phyloP scores from a whole-genome alignment of 92 coral and sea anemone genomes.

The Phymanthus crucifer region DNA sequence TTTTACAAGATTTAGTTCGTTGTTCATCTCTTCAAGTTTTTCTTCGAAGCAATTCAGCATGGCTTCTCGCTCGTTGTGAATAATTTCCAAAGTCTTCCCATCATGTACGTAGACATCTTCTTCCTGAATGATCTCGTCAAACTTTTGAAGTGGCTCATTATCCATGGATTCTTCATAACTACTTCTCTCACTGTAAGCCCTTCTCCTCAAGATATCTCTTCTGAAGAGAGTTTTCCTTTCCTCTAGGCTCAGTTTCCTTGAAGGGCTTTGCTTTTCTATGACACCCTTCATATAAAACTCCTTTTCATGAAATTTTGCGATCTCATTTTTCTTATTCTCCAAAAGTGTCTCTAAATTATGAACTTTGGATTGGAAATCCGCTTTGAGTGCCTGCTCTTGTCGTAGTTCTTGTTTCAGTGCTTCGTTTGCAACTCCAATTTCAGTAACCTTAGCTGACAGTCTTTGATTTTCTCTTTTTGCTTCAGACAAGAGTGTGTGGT shows the following conservation, averaged over 20 bases:
- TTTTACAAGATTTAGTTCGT: constrained; percentile 15
- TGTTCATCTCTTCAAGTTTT: constrained; percentile 19
- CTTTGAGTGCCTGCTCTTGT: neutral
- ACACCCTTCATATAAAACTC: neutral
- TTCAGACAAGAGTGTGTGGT: constrained; percentile 50
- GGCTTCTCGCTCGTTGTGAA: constrained; percentile 10
- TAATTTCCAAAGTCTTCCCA: neutral
- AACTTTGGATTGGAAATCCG: constrained; percentile 16
- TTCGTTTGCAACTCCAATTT: constrained; percentile 26
- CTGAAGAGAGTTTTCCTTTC: constrained; percentile 17
- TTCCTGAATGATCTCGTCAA: neutral
- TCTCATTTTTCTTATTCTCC: constrained; percentile 20
- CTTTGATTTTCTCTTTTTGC: constrained; percentile 44
- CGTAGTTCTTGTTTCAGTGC: constrained; percentile 12
- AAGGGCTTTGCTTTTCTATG: neutral
- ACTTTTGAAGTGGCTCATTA: neutral
- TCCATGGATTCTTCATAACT: neutral
- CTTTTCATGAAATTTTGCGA: neutral
- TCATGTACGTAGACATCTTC: neutral
- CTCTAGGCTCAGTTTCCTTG: constrained; percentile 26
- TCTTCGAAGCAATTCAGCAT: constrained; percentile 12
- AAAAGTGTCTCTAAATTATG: neutral
- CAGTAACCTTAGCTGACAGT: constrained; percentile 25
- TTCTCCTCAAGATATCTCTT: constrained; percentile 2
- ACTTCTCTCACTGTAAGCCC: constrained; percentile 19